A percentile compares a stretch with the other conserved stretches of the same genome.
Conservation (phyloP, 2,888 invertebrate genomes). For the Aricia artaxerxes region DNA sequence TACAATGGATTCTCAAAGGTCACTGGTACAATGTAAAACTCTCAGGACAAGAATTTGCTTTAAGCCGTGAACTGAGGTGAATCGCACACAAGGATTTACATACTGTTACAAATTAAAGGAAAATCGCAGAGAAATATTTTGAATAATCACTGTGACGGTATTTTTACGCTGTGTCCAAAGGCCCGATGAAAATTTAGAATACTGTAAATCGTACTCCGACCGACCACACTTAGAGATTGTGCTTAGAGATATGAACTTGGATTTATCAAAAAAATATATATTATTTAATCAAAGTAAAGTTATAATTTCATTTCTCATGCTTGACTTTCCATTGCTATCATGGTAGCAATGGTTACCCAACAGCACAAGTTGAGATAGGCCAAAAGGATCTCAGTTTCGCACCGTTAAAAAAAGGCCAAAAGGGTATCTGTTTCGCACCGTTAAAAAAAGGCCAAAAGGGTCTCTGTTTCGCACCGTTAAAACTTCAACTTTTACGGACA, state of each 20-base stretch:
- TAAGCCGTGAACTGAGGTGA: conserved; percentile 13
- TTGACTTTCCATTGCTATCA: no score
- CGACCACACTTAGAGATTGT: no score
- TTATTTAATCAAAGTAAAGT: no score
- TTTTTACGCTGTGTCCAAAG: neutral
- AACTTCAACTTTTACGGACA: neutral
- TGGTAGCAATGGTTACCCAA: no score
- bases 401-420: no score
- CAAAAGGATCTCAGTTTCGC: neutral
- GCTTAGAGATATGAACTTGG: no score
- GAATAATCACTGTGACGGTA: neutral
- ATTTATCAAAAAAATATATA: no score
- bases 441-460: neutral
- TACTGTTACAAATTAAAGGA: conserved; percentile 5
- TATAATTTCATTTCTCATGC: no score
- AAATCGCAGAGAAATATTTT: neutral
- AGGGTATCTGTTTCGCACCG: no score
- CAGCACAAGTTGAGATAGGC: no score
- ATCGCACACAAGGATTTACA: conserved; percentile 16
- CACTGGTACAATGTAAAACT: conserved; percentile 21
- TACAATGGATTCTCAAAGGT: neutral
- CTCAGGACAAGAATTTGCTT: neutral
- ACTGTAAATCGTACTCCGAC: no score
- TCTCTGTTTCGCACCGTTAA: neutral
- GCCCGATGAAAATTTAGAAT: neutral